Conservation (phyloP, 2,888 invertebrate species). For the Sinohyriopsis cumingii region DNA sequence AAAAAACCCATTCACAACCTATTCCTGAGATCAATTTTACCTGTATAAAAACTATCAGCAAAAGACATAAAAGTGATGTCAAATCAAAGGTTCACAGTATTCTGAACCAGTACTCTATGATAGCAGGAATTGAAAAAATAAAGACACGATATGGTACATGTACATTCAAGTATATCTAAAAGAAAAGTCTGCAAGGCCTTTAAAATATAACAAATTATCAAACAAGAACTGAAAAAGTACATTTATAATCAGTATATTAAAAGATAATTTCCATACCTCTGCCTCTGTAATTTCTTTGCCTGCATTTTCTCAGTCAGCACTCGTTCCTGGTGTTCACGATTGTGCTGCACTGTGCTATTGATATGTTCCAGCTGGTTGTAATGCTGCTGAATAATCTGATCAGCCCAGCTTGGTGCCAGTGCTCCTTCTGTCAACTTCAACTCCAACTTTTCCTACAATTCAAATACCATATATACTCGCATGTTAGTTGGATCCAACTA, state of each 20-base stretch:
- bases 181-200: not conserved
- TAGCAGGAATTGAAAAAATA: too few relatives aligned
- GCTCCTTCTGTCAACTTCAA: conserved; percentile 33
- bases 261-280: conserved; percentile 46
- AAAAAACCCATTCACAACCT: too few relatives aligned
- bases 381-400: conserved; percentile 62
- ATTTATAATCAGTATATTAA: not conserved
- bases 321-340: conserved; percentile 58
- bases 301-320: conserved; percentile 63
- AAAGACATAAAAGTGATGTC: too few relatives aligned
- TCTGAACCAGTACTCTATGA: too few relatives aligned
- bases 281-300: conserved; percentile 54
- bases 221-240: too few relatives aligned
- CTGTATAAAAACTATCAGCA: too few relatives aligned
- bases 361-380: conserved; percentile 59
- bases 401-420: conserved; percentile 44
- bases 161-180: too few relatives aligned
- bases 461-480: not conserved
- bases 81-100: too few relatives aligned
- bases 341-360: conserved; percentile 54
- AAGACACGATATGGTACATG: too few relatives aligned
- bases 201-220: not conserved
- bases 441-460: conserved; percentile 51
- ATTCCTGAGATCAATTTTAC: too few relatives aligned
- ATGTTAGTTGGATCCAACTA: too few relatives aligned